phyloP scores from a whole-genome alignment of 2,888 invertebrate species.

The Ceriagrion tenellum region DNA sequence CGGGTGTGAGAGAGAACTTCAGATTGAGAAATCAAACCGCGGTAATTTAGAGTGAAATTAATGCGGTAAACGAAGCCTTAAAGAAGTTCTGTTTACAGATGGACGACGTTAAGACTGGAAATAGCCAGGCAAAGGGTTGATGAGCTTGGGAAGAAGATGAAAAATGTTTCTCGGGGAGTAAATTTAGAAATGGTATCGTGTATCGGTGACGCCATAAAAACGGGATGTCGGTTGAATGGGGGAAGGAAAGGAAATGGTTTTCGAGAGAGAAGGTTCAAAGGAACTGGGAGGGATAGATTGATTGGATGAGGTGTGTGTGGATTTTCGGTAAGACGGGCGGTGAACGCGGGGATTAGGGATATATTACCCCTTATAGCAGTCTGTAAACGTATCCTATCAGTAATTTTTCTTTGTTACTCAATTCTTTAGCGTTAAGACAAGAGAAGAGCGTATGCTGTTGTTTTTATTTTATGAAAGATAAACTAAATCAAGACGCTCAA shows the following conservation, averaged over 20 bases:
- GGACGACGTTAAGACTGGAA: neutral
- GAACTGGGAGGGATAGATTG: neutral
- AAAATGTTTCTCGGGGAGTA: neutral
- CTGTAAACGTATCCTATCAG: neutral
- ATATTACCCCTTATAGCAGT: neutral
- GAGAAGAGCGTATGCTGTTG: too few species aligned
- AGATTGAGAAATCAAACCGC: constrained; percentile 28
- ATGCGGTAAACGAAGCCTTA: constrained; percentile 26
- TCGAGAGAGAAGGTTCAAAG: neutral
- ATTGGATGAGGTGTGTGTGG: neutral
- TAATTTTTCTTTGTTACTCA: neutral
- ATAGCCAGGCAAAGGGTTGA: constrained; percentile 31
- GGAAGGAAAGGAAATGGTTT: neutral
- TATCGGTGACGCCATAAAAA: neutral
- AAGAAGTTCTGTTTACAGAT: neutral
- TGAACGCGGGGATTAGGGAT: neutral
- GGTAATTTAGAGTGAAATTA: neutral
- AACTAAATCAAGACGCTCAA: too few species aligned
- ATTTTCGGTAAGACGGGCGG: neutral
- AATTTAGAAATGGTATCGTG: constrained; percentile 39
- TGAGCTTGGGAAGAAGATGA: constrained; percentile 18
- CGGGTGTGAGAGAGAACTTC: neutral
- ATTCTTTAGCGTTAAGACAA: too few species aligned
- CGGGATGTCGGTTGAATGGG: neutral
- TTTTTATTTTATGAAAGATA: too few species aligned